Evolutionary conservation across 2,888 invertebrate species (phyloP).

Genomic region (Strigamia transsilvanica): DNA sequence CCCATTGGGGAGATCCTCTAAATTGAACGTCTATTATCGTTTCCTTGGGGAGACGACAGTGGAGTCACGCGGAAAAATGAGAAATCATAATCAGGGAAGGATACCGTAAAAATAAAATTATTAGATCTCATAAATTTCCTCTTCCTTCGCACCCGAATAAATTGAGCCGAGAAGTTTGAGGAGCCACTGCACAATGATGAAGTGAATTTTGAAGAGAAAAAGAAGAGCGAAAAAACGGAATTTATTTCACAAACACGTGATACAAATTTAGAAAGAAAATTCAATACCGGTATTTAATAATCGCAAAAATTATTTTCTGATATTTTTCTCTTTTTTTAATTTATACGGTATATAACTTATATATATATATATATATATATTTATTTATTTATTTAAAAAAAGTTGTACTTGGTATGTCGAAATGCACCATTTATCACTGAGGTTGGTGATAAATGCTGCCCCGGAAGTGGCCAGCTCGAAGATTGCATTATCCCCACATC

Average conservation of each 20-base stretch:
- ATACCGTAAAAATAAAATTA: conserved; percentile 41
- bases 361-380: no score
- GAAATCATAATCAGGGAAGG: conserved; percentile 42
- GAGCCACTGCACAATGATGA: conserved; percentile 2
- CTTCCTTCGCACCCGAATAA: conserved; percentile 41
- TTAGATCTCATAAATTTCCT: conserved; percentile 40
- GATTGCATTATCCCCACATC: conserved; percentile 36
- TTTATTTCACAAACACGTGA: not conserved
- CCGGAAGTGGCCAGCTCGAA: conserved; percentile 24
- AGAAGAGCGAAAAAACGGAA: not conserved
- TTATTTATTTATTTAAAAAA: not conserved
- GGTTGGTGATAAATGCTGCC: conserved; percentile 20
- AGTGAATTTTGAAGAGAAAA: conserved; percentile 12
- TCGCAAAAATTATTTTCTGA: no score
- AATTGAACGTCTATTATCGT: conserved; percentile 43
- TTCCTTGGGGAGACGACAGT: conserved; percentile 37
- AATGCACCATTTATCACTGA: not conserved
- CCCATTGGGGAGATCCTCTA: conserved; percentile 34
- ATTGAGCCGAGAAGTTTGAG: conserved; percentile 2
- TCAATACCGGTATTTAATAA: no score
- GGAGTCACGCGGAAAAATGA: conserved; percentile 35
- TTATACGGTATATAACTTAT: no score
- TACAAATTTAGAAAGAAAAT: not conserved
- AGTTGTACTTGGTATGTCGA: not conserved
- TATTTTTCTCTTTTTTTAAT: not conserved